These are phyloP conservation scores for Prolemur simus DNA, from an alignment of 2,113 vertebrate species.

Conservation along the genomic window DNA sequence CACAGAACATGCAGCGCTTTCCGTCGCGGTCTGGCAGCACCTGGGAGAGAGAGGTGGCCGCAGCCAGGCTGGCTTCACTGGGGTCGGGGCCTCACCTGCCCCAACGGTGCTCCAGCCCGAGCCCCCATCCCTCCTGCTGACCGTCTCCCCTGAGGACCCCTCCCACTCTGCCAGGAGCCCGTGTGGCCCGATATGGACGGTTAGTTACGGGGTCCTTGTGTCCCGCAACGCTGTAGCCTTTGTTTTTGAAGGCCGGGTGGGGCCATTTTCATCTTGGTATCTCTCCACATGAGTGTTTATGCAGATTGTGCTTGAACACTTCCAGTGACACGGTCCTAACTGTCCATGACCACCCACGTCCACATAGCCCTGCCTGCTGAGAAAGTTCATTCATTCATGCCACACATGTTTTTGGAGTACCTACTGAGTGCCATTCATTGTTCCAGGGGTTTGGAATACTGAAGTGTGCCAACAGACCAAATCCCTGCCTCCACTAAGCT, in stretches of 20 bases:
- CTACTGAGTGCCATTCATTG: background rate
- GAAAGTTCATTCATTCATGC: background rate
- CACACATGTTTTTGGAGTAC: background rate
- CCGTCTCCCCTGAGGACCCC: background rate
- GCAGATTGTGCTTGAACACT: background rate
- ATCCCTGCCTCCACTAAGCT: background rate
- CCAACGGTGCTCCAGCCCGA: background rate
- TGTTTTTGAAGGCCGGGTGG: background rate
- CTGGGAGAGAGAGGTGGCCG: conserved; percentile 77
- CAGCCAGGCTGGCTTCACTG: background rate
- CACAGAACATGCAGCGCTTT: conserved; percentile 97
- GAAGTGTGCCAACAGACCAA: background rate
- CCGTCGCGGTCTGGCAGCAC: conserved; percentile 94
- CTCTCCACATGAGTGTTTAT: background rate
- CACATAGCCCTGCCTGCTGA: background rate
- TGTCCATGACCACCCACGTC: background rate
- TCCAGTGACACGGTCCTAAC: background rate
- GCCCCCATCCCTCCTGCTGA: background rate
- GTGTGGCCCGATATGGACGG: accelerated
- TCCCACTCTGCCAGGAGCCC: background rate
- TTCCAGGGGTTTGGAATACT: background rate
- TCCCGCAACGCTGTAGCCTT: background rate
- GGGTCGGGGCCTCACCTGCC: background rate
- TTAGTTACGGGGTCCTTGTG: background rate
- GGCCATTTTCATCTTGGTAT: background rate